These are phyloP conservation scores for Scomber scombrus DNA, from an alignment of 2,113 vertebrate genomes.

Conservation along the genomic window DNA sequence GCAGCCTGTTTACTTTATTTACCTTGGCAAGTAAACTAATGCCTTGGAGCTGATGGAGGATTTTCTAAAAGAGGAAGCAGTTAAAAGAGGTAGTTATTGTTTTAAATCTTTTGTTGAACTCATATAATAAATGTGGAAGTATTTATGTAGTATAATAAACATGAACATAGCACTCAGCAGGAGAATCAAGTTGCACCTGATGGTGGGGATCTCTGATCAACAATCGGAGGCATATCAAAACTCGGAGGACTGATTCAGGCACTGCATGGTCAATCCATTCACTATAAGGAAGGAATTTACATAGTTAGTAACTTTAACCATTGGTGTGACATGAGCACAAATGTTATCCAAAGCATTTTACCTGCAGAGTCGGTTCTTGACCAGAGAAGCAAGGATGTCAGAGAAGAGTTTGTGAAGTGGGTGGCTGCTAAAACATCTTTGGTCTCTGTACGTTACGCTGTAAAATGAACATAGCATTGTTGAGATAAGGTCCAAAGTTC, in stretches of 20 bases:
- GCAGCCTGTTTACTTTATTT: slow-evolving; percentile 40
- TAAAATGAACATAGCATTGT: background rate
- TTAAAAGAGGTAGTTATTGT: background rate
- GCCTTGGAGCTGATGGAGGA: slow-evolving; percentile 82
- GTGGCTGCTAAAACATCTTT: slow-evolving; percentile 89
- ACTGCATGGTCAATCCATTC: slow-evolving; percentile 87
- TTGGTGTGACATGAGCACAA: background rate
- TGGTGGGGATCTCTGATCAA: slow-evolving; percentile 89
- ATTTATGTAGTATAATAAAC: background rate
- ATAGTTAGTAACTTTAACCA: background rate
- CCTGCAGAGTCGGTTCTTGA: slow-evolving; percentile 92
- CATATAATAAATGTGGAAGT: background rate
- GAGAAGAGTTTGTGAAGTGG: slow-evolving; percentile 85
- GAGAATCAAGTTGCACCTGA: slow-evolving; percentile 82
- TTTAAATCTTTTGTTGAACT: background rate
- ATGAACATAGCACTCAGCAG: background rate
- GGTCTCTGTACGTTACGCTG: slow-evolving; percentile 89
- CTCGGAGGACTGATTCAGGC: slow-evolving; percentile 85
- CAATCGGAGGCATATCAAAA: slow-evolving; percentile 90
- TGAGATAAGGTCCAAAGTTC: background rate
- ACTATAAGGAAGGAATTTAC: slow-evolving; percentile 66
- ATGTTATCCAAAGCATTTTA: slow-evolving; percentile 54
- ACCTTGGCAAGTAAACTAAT: slow-evolving; percentile 81
- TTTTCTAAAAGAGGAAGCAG: slow-evolving; percentile 71
- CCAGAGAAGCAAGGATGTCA: slow-evolving; percentile 86